Evolutionary conservation across 2,113 vertebrate species (phyloP), one percentile per base, ranked within the genome.

Genomic region (Hippocampus comes): DNA sequence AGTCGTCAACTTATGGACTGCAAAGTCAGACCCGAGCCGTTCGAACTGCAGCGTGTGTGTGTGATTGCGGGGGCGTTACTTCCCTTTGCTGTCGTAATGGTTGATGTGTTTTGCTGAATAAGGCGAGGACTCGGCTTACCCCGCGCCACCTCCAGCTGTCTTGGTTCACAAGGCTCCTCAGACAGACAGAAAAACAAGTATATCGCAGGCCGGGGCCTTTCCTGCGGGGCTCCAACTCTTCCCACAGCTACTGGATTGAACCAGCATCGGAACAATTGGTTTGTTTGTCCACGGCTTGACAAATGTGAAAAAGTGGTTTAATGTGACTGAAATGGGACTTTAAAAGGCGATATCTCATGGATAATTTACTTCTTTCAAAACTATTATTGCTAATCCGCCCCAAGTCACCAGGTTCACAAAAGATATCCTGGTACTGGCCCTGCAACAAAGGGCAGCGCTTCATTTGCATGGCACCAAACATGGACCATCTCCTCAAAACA

Each of bases 101-200:
- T 67, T 60, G 60, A 77, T 78, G 74, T 68, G 70, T 56, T 48
- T 74, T 76, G 53, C 63, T 73, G 77, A 87, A 87, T 85, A 90
- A 90, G 79, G 72, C 84, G 78, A 86, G 78, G 82, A 82, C 84
- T 88, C 84, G 71, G 79, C 64, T 66, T 78, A 82, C 77, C 68
- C 63, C 73, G 53, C 53, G 38, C 34, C 20, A 11, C 53, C 68
- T 17, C 34, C 65, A 81, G 87, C 83, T 89, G 85, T 75, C 75
- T 69, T 67, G 73, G 67, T 84, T 81, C 78, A 73, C 78, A 81
- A 42, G 69, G 75, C 81, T 82, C 72, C 82, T 84, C 86, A 86
- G 86, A 85, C 84, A 78, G 84, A 86, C 71, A 82, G 78, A 86
- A 89, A 88, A 86, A 89, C 82, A 87, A 79, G 75, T 51, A 85